phyloP scores from a whole-genome alignment of 1,140 invertebrate species.

The Protaetia brevitarsis region DNA sequence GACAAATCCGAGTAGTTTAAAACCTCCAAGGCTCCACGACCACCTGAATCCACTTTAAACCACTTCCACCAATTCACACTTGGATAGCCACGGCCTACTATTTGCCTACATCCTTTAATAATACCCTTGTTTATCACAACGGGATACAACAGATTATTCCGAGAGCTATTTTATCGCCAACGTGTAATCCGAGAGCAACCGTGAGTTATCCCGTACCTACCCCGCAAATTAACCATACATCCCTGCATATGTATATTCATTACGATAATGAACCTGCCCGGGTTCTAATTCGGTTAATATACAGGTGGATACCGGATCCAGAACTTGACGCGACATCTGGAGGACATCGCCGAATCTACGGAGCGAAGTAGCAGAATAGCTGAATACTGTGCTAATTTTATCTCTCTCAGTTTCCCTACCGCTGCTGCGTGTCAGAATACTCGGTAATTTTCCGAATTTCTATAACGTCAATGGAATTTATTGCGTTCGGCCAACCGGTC shows the following conservation, averaged over 20 bases:
- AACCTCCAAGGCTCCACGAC: no score
- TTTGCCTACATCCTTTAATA: no score
- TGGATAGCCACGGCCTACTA: no score
- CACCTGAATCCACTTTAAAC: no score
- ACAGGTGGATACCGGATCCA: neutral
- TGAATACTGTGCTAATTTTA: neutral
- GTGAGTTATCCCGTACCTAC: neutral
- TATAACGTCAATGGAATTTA: conserved; percentile 5
- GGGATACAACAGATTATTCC: neutral
- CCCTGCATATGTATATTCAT: neutral
- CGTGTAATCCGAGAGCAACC: neutral
- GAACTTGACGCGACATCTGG: neutral
- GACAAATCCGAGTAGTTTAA: no score
- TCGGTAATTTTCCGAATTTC: conserved; percentile 3
- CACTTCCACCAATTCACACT: no score
- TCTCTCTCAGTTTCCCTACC: neutral
- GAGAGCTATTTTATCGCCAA: neutral
- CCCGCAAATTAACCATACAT: conserved; percentile 5
- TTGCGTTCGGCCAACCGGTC: neutral
- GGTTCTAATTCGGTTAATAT: neutral
- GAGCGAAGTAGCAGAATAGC: neutral
- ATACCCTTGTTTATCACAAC: no score
- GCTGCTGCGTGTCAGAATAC: neutral
- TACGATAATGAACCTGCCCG: neutral
- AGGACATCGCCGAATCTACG: neutral